These are phyloP conservation scores for Pedetes capensis DNA, from an alignment of 2,113 vertebrate genomes.

Conservation along the genomic window DNA sequence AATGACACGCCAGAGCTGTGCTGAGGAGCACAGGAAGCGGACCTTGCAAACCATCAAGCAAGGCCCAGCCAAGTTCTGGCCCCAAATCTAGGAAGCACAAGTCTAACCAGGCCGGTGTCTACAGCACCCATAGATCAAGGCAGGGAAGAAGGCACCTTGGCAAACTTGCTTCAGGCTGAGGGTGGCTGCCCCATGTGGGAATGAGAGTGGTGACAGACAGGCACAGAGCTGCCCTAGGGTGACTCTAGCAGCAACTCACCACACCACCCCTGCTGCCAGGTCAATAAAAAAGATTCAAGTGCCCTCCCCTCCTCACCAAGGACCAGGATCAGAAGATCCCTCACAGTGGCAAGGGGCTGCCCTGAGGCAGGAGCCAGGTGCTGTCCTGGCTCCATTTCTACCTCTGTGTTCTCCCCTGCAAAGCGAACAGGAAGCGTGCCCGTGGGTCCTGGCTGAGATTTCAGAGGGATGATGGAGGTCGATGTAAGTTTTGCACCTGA, in stretches of 20 bases:
- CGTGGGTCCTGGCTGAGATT: background rate
- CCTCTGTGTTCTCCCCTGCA: background rate
- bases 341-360: background rate
- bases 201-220: background rate
- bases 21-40: background rate
- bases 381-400: background rate
- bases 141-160: background rate
- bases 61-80: background rate
- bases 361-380: background rate
- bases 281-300: background rate
- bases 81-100: background rate
- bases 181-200: background rate
- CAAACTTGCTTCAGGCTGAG: background rate
- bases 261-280: background rate
- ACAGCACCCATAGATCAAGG: background rate
- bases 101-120: background rate
- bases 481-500: background rate
- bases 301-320: background rate
- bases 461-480: background rate
- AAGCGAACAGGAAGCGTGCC: no score
- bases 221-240: background rate
- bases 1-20: background rate
- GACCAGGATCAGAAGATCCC: background rate
- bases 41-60: background rate
- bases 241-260: background rate